Evolutionary conservation across 2,888 invertebrate species (phyloP).

Genomic region (Melikaiella ostensackeni): DNA sequence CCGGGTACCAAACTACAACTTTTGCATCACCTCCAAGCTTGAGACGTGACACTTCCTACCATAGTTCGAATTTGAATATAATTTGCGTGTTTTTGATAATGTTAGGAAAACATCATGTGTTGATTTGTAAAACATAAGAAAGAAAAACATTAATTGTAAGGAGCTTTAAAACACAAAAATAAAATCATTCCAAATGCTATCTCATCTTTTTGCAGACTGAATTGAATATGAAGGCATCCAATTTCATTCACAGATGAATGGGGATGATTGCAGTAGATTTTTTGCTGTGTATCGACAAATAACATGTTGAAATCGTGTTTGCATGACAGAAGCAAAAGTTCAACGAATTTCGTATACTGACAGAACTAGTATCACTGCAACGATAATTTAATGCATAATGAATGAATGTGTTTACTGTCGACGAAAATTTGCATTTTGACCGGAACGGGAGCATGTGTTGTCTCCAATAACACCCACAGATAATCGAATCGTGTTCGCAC

Average conservation of each 20-base stretch:
- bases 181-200: no score
- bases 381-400: constrained; percentile 25
- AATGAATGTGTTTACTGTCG: constrained; percentile 17
- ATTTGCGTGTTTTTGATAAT: no score
- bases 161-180: no score
- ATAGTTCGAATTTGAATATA: no score
- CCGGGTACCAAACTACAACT: no score
- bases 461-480: neutral
- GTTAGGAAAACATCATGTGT: no score
- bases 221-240: neutral
- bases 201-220: no score
- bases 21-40: no score
- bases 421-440: constrained; percentile 22
- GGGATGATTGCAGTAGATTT: neutral
- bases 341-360: neutral
- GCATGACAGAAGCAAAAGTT: neutral
- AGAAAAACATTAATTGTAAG: no score
- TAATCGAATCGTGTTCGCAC: constrained; percentile 3
- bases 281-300: neutral
- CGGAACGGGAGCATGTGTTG: constrained; percentile 5
- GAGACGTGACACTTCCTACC: no score
- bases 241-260: neutral
- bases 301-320: neutral
- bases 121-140: no score
- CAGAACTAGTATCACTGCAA: constrained; percentile 12